Percentiles rank a stretch among this genome's conserved stretches.
These are phyloP conservation scores for Pteropus rufus DNA, from an alignment of 2,797 vertebrate genomes.

Conservation along the genomic window DNA sequence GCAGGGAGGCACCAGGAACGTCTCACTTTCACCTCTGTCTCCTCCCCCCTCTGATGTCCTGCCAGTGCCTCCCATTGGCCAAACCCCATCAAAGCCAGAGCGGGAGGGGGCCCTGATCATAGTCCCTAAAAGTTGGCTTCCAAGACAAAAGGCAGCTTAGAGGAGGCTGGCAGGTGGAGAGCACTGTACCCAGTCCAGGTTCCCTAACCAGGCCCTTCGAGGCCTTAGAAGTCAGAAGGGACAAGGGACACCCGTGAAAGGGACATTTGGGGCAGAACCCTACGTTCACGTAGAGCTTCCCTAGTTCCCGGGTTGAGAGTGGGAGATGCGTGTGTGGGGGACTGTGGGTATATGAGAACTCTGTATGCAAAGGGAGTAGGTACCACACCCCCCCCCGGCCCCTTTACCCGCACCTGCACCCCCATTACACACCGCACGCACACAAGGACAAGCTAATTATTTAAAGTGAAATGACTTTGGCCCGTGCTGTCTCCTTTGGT, in stretches of 20 bases:
- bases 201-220: not conserved
- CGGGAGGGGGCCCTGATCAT: not conserved
- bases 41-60: not conserved
- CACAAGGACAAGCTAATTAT: not conserved
- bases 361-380: not conserved
- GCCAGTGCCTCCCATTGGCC: not conserved
- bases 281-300: not conserved
- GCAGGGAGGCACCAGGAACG: not conserved
- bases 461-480: not conserved
- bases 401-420: no score
- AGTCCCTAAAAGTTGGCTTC: not conserved
- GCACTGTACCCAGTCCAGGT: not conserved
- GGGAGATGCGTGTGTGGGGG: not conserved
- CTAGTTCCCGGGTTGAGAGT: not conserved
- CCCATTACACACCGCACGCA: not conserved
- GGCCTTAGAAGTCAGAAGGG: not conserved
- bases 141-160: not conserved
- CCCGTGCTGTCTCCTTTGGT: not conserved
- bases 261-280: not conserved
- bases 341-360: not conserved
- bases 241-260: not conserved
- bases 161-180: not conserved
- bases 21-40: not conserved
- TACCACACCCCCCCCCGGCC: not conserved
- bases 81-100: not conserved